These are phyloP conservation scores for Rhynchophorus ferrugineus DNA, from an alignment of 1,140 invertebrate species.

Conservation along the genomic window DNA sequence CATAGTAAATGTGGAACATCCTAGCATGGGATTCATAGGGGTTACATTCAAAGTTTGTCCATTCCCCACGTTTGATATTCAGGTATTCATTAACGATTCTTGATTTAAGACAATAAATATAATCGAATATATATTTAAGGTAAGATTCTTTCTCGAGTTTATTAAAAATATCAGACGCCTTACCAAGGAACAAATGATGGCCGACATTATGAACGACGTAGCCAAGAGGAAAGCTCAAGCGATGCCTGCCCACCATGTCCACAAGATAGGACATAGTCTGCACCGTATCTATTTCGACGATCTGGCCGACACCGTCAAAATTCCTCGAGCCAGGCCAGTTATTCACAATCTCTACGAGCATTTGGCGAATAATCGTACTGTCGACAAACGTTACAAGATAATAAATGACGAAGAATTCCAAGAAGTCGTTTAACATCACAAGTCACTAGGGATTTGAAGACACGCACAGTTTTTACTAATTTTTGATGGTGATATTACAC, in stretches of 20 bases:
- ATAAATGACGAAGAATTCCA: conserved; percentile 23
- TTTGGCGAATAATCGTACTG: conserved; percentile 13
- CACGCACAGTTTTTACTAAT: neutral
- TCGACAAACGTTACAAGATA: conserved; percentile 22
- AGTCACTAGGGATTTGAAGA: no score
- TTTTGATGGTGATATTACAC: neutral
- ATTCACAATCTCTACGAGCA: conserved; percentile 21
- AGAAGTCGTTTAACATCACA: conserved; percentile 7
- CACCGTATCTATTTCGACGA: conserved; percentile 25
- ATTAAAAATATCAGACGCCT: conserved; percentile 26
- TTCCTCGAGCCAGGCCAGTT: conserved; percentile 16
- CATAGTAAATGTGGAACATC: conserved; percentile 61
- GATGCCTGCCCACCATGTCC: conserved; percentile 5
- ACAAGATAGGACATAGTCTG: conserved; percentile 20
- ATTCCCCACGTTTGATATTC: conserved; percentile 60
- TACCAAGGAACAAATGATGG: conserved; percentile 27
- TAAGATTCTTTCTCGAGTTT: conserved; percentile 16
- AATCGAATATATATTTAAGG: conserved; percentile 9
- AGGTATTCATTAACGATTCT: conserved; percentile 43
- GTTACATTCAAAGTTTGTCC: conserved; percentile 52
- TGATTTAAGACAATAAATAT: no score
- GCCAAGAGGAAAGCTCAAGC: conserved; percentile 11
- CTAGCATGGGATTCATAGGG: conserved; percentile 66
- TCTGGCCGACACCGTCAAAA: conserved; percentile 23
- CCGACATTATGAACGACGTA: conserved; percentile 34